Percentiles rank a stretch among this genome's conserved stretches.
phyloP scores from a whole-genome alignment of 1,140 invertebrate genomes.

The Lordiphosa collinella region DNA sequence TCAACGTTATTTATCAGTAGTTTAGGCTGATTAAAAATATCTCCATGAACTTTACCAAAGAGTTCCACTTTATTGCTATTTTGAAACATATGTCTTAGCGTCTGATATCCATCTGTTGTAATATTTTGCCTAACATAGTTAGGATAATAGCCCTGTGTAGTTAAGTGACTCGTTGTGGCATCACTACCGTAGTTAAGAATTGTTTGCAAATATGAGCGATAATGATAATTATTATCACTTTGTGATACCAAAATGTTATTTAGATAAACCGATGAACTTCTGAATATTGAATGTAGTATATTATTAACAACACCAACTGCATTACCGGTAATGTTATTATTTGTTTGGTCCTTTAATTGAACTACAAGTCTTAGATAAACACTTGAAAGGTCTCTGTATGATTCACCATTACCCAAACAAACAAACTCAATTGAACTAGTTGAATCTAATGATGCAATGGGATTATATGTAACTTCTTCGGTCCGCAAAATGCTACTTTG shows the following conservation, averaged over 20 bases:
- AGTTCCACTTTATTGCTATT: too few relatives aligned
- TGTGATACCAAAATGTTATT: background rate
- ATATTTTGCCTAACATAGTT: too few relatives aligned
- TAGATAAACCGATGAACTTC: background rate
- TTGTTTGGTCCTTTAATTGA: background rate
- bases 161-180: background rate
- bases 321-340: background rate
- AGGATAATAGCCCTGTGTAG: too few relatives aligned
- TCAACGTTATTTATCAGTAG: too few relatives aligned
- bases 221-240: too few relatives aligned
- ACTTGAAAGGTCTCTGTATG: background rate
- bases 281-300: constrained; percentile 5
- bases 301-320: background rate
- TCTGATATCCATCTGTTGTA: too few relatives aligned
- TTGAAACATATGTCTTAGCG: too few relatives aligned
- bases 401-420: background rate
- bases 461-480: constrained; percentile 4
- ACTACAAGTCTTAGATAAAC: background rate
- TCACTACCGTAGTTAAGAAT: background rate
- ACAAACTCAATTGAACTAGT: background rate
- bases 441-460: constrained; percentile 3
- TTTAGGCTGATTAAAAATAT: too few relatives aligned
- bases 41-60: too few relatives aligned
- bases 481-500: background rate
- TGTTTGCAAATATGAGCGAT: too few relatives aligned